Conservation (phyloP, 2,797 vertebrate genomes). For the Apogon hyalosoma region DNA sequence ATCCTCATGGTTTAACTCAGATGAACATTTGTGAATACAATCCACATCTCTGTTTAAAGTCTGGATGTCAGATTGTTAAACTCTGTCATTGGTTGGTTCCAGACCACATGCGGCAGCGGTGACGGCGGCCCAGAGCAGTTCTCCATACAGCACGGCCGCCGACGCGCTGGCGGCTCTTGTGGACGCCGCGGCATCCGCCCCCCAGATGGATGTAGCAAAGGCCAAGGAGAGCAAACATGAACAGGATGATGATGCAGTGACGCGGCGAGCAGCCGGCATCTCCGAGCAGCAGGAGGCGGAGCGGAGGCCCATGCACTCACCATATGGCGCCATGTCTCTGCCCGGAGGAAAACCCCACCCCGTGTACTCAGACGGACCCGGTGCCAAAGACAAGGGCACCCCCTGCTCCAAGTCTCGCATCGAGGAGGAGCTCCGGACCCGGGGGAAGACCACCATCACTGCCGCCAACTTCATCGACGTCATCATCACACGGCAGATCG, state of each 20-base stretch:
- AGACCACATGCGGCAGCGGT: slow-evolving; percentile 81
- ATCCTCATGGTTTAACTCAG: too few species aligned
- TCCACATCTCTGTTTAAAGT: background rate
- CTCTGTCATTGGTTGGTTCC: slow-evolving; percentile 12
- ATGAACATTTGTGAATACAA: too few species aligned
- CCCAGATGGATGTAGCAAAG: slow-evolving; percentile 95
- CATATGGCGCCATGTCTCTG: slow-evolving; percentile 88
- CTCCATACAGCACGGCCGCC: slow-evolving; percentile 94
- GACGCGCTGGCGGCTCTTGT: slow-evolving; percentile 96
- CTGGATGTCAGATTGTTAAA: background rate
- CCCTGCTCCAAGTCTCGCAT: slow-evolving; percentile 94
- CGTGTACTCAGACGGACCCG: slow-evolving; percentile 85
- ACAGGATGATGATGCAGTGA: slow-evolving; percentile 87
- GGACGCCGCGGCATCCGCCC: slow-evolving; percentile 93
- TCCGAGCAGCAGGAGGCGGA: slow-evolving; percentile 89
- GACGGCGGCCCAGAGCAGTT: slow-evolving; percentile 83
- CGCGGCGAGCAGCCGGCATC: slow-evolving; percentile 82
- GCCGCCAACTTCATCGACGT: slow-evolving; percentile 99
- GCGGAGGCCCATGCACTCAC: slow-evolving; percentile 89
- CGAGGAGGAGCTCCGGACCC: slow-evolving; percentile 96
- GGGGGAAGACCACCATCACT: slow-evolving; percentile 98
- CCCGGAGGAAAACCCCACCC: slow-evolving; percentile 90
- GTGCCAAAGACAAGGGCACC: slow-evolving; percentile 90
- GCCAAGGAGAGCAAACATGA: slow-evolving; percentile 93
- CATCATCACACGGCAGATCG: slow-evolving; percentile 98